These are phyloP conservation scores for Eptatretus burgeri DNA, from an alignment of 2,113 vertebrate genomes.

Conservation along the genomic window DNA sequence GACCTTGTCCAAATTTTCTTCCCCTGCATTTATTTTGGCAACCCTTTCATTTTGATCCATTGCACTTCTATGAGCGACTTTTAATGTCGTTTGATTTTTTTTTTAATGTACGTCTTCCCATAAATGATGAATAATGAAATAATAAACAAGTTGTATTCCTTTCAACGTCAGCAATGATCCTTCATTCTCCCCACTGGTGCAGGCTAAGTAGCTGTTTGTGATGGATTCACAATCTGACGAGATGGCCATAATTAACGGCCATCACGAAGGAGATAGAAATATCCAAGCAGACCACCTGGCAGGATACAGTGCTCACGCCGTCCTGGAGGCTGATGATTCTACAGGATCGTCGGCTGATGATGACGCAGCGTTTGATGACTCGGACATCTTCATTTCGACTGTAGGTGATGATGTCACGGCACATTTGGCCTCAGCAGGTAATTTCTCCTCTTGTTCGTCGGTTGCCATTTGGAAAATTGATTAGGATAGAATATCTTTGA, in stretches of 20 bases:
- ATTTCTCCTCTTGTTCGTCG: background rate
- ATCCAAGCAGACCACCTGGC: background rate
- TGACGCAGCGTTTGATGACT: slow-evolving; percentile 76
- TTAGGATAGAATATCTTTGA: background rate
- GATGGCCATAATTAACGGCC: background rate
- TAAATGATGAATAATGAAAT: no score
- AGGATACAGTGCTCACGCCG: slow-evolving; percentile 12
- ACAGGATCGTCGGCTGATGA: slow-evolving; percentile 60
- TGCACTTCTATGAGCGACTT: no score
- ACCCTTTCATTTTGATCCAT: no score
- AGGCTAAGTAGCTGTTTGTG: no score
- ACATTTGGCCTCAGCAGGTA: slow-evolving; percentile 81
- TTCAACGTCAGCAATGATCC: no score
- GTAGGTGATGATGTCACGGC: slow-evolving; percentile 71
- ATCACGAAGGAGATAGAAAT: background rate
- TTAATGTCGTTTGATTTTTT: no score
- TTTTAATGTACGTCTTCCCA: no score
- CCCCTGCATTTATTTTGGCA: no score
- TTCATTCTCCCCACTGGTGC: no score
- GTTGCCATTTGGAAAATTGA: background rate
- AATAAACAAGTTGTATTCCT: no score
- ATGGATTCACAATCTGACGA: background rate
- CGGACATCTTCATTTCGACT: slow-evolving; percentile 85
- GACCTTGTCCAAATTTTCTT: no score
- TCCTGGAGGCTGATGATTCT: slow-evolving; percentile 81